Evolutionary conservation across 1,140 invertebrate species (phyloP), one percentile per base, ranked within the genome.

Genomic region (Cepaea nemoralis): DNA sequence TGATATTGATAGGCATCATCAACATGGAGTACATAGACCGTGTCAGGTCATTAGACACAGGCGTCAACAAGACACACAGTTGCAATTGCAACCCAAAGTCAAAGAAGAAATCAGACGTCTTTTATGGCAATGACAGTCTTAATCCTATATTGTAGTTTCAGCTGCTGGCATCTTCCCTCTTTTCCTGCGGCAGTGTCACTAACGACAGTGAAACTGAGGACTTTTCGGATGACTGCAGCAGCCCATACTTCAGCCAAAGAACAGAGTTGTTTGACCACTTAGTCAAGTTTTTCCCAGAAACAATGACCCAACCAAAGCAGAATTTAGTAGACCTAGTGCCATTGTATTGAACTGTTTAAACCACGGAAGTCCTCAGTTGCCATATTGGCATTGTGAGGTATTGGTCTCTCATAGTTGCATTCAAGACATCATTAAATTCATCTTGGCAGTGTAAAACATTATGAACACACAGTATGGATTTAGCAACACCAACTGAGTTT

Each of bases 261-360:
- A 94, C 92, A 2, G 92, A 93, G 82, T 90, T 95, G 0, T 95
- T 94, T 88, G 94, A 95, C 83, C 91, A 93, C 81, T 87, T 95
- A 22, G 93, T 93, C 16, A 91, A 93, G 82, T 95, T 94, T 86
- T 95, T 95, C 87, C 94, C 95, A 3, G 94, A 94, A 79, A 91
- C 93, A 19, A 94, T 95, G 92, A 94, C 94, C 2, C 95, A 95
- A 86, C 95, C 95, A 0, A 93, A 93, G 81, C 92, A 92, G 37
- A 94, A 94, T 88, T 91, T 95, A 0, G 93, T 94, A 19, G 94
- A 95, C 89, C 91, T 95, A 27, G 92, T 95, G 69, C 89, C 88
- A 0, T 79, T 89, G 10, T 73, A 40, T 37, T 83, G 37, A 79
- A 14, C 59, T 16, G 27, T 63, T 10, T 31, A n/a, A 31, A 10